phyloP scores from a whole-genome alignment of 1,140 invertebrate genomes.

The Bombus superbus region DNA sequence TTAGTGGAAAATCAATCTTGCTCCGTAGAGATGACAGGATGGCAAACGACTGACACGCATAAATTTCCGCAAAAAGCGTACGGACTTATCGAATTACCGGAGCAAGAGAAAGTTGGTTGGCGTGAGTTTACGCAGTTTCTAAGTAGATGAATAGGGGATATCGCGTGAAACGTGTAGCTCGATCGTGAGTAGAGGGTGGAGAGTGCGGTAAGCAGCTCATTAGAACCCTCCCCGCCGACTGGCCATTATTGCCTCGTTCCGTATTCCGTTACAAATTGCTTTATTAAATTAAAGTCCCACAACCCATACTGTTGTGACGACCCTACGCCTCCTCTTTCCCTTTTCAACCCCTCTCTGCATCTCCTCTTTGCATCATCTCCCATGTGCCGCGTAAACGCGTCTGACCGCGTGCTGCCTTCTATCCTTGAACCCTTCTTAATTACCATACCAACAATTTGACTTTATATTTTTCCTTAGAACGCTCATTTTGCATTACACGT shows the following conservation, averaged over 20 bases:
- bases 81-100: constrained; percentile 59
- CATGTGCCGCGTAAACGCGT: constrained; percentile 51
- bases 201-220: constrained; percentile 82
- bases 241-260: constrained; percentile 82
- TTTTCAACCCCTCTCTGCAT: not conserved
- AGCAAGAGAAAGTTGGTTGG: constrained; percentile 18
- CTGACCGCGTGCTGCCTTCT: constrained; percentile 51
- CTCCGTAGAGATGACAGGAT: constrained; percentile 1
- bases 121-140: constrained; percentile 63
- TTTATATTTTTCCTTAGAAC: constrained; percentile 10
- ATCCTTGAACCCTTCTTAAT: constrained; percentile 25
- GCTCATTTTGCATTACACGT: not conserved
- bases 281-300: constrained; percentile 80
- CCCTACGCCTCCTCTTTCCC: constrained; percentile 53
- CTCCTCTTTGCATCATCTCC: constrained; percentile 8
- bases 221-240: constrained; percentile 81
- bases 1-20: constrained; percentile 26
- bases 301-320: constrained; percentile 73
- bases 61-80: constrained; percentile 59
- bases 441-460: constrained; percentile 40
- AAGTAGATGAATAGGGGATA: constrained; percentile 64
- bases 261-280: constrained; percentile 82
- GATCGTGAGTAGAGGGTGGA: constrained; percentile 69
- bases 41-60: constrained; percentile 35
- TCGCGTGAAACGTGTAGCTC: constrained; percentile 53